phyloP scores from a whole-genome alignment of 2,888 invertebrate species.

The Cecidostiba fungosa region DNA sequence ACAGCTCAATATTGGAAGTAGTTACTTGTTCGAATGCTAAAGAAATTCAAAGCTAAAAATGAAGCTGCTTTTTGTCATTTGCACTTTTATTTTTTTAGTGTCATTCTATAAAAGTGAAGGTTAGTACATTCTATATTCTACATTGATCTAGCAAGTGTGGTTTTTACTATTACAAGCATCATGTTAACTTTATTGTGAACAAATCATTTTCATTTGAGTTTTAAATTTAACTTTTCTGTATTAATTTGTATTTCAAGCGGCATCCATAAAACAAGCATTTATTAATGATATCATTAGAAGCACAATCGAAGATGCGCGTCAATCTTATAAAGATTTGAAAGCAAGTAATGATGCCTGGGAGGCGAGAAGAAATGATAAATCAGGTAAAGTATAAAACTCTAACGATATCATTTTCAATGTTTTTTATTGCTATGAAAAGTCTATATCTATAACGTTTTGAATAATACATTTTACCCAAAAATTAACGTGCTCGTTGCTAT shows the following conservation, averaged over 20 bases:
- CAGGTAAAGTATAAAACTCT: not conserved
- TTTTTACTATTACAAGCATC: too few relatives aligned
- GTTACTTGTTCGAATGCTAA: not conserved
- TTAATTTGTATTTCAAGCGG: not conserved
- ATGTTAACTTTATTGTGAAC: too few relatives aligned
- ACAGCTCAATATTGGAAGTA: not conserved
- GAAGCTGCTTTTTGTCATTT: not conserved
- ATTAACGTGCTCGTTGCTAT: too few relatives aligned
- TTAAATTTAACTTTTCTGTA: not conserved
- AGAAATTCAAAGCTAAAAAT: not conserved
- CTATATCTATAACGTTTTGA: too few relatives aligned
- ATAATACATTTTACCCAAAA: too few relatives aligned
- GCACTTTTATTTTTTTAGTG: not conserved
- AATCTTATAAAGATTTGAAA: not conserved
- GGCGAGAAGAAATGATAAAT: not conserved
- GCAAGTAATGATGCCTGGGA: not conserved
- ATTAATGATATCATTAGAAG: not conserved
- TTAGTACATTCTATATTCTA: too few relatives aligned
- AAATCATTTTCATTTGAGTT: too few relatives aligned
- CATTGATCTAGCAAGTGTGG: too few relatives aligned
- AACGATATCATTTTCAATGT: too few relatives aligned
- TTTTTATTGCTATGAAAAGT: too few relatives aligned
- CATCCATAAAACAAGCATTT: not conserved
- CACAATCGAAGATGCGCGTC: not conserved
- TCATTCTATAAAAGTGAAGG: not conserved